phyloP scores from a whole-genome alignment of 2,797 vertebrate species.

The Phyllotis vaccarum region DNA sequence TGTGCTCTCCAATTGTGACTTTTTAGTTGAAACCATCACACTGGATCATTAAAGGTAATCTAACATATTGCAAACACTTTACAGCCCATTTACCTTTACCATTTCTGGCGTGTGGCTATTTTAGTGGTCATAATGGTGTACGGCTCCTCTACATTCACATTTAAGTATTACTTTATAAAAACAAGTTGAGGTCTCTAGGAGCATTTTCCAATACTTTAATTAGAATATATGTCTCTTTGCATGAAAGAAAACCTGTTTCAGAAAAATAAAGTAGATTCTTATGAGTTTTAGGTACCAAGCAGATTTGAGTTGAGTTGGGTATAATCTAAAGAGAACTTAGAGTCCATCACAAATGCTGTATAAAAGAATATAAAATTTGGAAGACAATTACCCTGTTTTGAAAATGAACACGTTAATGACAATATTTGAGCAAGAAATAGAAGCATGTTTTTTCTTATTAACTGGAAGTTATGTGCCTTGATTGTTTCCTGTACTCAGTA shows the following conservation, averaged over 20 bases:
- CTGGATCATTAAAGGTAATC: conserved; percentile 19
- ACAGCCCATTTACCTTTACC: conserved; percentile 12
- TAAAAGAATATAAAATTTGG: conserved; percentile 6
- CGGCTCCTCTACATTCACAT: conserved; percentile 50
- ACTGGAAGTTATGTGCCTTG: background rate
- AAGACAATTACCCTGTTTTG: conserved; percentile 7
- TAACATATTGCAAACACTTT: conserved; percentile 58
- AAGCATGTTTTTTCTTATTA: background rate
- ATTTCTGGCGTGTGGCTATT: conserved; percentile 45
- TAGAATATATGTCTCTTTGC: conserved; percentile 61
- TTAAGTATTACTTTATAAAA: conserved; percentile 64
- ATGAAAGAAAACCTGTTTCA: conserved; percentile 38
- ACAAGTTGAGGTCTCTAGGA: conserved; percentile 30
- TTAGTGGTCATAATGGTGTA: conserved; percentile 50
- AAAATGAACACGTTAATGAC: conserved; percentile 39
- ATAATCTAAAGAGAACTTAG: conserved; percentile 43
- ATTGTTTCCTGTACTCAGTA: background rate
- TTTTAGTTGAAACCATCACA: conserved; percentile 59
- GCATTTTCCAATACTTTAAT: conserved; percentile 53
- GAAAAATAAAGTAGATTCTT: conserved; percentile 61
- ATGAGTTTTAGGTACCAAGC: conserved; percentile 41
- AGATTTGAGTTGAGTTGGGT: conserved; percentile 25
- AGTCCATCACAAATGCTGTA: background rate
- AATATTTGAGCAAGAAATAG: background rate
- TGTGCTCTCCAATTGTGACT: conserved; percentile 11